phyloP scores from a whole-genome alignment of 2,113 vertebrate species.

The Pycnonotus jocosus region DNA sequence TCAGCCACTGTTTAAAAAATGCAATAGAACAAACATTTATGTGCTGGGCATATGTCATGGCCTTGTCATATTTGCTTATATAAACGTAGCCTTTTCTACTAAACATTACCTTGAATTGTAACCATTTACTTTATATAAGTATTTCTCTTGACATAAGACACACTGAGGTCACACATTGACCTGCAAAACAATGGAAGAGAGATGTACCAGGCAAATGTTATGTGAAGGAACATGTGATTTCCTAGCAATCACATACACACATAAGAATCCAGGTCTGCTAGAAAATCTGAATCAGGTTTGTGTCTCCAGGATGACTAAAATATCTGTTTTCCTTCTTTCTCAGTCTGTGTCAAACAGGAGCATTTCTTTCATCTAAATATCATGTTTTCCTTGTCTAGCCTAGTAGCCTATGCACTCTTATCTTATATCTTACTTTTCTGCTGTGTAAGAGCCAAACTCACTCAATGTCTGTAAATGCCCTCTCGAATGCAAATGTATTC shows the following conservation, averaged over 20 bases:
- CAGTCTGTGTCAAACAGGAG: background rate
- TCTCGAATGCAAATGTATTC: background rate
- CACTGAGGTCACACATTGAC: background rate
- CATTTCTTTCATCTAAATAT: background rate
- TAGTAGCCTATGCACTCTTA: background rate
- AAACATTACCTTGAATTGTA: background rate
- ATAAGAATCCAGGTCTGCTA: background rate
- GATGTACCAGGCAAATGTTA: background rate
- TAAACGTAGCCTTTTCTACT: background rate
- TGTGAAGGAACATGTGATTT: background rate
- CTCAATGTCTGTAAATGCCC: background rate
- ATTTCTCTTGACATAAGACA: background rate
- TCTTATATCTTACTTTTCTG: background rate
- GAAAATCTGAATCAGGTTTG: background rate
- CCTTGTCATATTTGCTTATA: background rate
- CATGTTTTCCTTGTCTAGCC: background rate
- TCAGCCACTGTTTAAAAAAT: background rate
- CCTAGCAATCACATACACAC: background rate
- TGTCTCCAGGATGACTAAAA: background rate
- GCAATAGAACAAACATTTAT: background rate
- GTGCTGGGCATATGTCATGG: fast-evolving
- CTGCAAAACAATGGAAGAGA: background rate
- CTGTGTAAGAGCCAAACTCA: background rate
- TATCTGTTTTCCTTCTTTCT: background rate
- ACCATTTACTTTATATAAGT: background rate